Conservation (phyloP, 2,888 invertebrate genomes). For the Sthenelais limicola region DNA sequence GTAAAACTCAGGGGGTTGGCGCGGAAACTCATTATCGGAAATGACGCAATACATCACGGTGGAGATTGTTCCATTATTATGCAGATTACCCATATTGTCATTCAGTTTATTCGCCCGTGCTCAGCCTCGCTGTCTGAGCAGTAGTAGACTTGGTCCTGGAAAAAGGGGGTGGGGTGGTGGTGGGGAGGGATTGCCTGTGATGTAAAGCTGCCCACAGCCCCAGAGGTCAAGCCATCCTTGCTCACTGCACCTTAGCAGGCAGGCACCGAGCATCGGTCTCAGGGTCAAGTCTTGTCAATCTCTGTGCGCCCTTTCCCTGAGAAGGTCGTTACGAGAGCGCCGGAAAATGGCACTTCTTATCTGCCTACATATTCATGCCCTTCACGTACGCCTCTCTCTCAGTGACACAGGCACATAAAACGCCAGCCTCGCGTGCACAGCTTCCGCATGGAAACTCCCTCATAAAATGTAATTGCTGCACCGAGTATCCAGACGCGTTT, state of each 20-base stretch:
- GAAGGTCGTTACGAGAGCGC: neutral
- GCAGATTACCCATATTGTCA: constrained; percentile 5
- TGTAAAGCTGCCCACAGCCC: too few species aligned
- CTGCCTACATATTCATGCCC: neutral
- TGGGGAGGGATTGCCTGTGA: neutral
- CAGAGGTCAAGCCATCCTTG: too few species aligned
- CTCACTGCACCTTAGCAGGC: too few species aligned
- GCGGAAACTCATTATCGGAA: neutral
- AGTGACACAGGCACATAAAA: neutral
- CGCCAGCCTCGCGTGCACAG: neutral
- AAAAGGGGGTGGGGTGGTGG: neutral
- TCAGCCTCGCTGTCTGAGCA: neutral
- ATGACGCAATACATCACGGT: neutral
- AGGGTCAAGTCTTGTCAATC: neutral
- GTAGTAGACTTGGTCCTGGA: neutral
- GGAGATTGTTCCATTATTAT: neutral
- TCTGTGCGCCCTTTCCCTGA: neutral
- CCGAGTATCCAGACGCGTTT: too few species aligned
- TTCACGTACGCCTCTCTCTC: too few species aligned
- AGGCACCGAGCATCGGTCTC: neutral
- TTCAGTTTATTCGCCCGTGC: neutral
- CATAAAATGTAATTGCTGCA: neutral
- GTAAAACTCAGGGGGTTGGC: neutral
- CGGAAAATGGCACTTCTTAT: neutral
- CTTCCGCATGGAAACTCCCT: neutral